Conservation (phyloP, 2,888 invertebrate genomes). For the Ellobium chinense region DNA sequence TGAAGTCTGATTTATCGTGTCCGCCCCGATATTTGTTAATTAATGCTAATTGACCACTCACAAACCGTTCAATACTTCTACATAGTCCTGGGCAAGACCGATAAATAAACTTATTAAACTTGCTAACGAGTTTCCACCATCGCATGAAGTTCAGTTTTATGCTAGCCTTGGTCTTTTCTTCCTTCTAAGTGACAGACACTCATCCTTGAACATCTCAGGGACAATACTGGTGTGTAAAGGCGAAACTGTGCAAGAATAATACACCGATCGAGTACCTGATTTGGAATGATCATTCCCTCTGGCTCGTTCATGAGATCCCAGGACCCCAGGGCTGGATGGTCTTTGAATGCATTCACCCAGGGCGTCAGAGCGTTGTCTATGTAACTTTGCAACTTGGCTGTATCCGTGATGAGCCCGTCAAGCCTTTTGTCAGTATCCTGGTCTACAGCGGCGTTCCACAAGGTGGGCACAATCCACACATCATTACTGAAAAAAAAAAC, state of each 20-base stretch:
- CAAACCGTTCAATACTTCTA: too few species aligned
- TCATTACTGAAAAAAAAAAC: not conserved
- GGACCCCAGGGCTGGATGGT: conserved; percentile 64
- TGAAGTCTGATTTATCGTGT: too few species aligned
- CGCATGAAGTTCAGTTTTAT: too few species aligned
- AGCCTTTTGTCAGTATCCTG: conserved; percentile 44
- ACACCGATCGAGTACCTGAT: conserved; percentile 8
- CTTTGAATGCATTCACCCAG: conserved; percentile 64
- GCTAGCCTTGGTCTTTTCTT: too few species aligned
- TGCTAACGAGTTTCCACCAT: too few species aligned
- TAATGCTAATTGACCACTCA: too few species aligned
- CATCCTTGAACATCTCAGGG: too few species aligned
- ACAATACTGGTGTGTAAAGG: too few species aligned
- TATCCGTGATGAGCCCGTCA: conserved; percentile 54
- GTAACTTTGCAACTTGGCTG: conserved; percentile 66
- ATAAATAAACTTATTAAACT: too few species aligned
- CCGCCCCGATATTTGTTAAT: too few species aligned
- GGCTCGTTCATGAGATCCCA: conserved; percentile 74
- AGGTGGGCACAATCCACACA: conserved; percentile 50
- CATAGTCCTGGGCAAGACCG: too few species aligned
- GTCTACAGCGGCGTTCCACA: conserved; percentile 69
- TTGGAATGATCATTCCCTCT: conserved; percentile 61
- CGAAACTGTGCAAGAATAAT: not conserved
- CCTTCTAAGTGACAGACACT: too few species aligned
- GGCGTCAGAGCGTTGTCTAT: conserved; percentile 66